Conservation (phyloP, 1,140 invertebrate species). For the Leptopilina boulardi region DNA sequence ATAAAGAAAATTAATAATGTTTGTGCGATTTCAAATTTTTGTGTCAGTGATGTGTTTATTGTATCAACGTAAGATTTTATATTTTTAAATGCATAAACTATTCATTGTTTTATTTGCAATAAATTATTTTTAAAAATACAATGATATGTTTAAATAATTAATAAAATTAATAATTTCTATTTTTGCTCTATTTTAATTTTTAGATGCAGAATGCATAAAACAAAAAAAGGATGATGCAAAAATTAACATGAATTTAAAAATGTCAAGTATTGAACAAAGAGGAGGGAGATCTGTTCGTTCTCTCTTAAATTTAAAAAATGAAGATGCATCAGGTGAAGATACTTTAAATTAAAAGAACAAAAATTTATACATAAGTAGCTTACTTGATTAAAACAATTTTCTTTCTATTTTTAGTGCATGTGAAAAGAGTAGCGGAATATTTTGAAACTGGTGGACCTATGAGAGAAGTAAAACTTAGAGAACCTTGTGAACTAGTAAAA, state of each 20-base stretch:
- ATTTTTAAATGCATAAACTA: not conserved
- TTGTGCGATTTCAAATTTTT: not conserved
- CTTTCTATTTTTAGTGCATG: constrained; percentile 48
- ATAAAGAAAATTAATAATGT: constrained; percentile 26
- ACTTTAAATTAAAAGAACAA: not conserved
- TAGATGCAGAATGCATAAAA: constrained; percentile 46
- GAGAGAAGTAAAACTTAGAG: constrained; percentile 44
- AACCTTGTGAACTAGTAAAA: not conserved
- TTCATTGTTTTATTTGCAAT: too few species aligned
- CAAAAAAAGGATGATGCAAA: constrained; percentile 42
- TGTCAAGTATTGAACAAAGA: constrained; percentile 36
- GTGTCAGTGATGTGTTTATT: not conserved
- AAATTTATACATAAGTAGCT: too few species aligned
- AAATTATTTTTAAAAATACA: too few species aligned
- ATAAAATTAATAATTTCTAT: too few species aligned
- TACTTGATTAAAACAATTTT: constrained; percentile 5
- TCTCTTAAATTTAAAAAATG: constrained; percentile 37
- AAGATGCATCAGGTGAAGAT: constrained; percentile 40
- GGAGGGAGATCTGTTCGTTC: constrained; percentile 45
- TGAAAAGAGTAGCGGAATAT: constrained; percentile 61
- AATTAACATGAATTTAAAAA: constrained; percentile 37
- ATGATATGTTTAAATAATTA: too few species aligned
- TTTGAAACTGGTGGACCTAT: constrained; percentile 61
- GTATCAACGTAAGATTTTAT: not conserved
- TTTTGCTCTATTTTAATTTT: not conserved